Evolutionary conservation across 1,140 invertebrate species (phyloP).

Genomic region (Drosophila paulistorum): DNA sequence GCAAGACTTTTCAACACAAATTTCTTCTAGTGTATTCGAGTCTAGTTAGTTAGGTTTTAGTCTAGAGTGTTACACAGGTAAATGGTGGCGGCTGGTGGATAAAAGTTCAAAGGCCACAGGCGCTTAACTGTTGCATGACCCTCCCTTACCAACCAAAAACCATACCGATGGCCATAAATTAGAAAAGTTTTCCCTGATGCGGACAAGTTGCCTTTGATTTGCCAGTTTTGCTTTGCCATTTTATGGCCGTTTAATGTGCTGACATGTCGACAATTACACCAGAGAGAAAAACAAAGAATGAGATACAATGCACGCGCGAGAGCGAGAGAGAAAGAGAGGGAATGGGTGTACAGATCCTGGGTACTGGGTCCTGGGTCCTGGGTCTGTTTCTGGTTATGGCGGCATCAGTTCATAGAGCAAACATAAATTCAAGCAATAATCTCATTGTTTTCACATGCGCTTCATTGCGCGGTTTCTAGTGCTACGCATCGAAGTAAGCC

Average conservation of each 20-base stretch:
- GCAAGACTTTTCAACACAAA: too few species aligned
- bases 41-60: slow-evolving; percentile 11
- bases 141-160: background rate
- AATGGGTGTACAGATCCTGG: background rate
- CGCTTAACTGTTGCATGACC: slow-evolving; percentile 71
- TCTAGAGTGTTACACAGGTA: slow-evolving; percentile 38
- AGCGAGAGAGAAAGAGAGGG: background rate
- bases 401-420: slow-evolving; percentile 46
- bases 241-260: slow-evolving; percentile 78
- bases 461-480: slow-evolving; percentile 67
- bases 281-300: slow-evolving; percentile 39
- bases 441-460: slow-evolving; percentile 77
- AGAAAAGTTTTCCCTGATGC: slow-evolving; percentile 65
- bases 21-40: background rate
- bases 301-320: too few species aligned
- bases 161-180: slow-evolving; percentile 62
- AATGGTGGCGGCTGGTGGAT: slow-evolving; percentile 44
- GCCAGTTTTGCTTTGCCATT: slow-evolving; percentile 69
- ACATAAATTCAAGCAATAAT: slow-evolving; percentile 77
- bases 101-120: slow-evolving; percentile 53
- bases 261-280: slow-evolving; percentile 75
- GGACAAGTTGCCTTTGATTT: slow-evolving; percentile 79
- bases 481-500: slow-evolving; percentile 34
- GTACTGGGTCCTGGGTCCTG: background rate
- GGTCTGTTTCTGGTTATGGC: background rate